A percentile compares a stretch with the other conserved stretches of the same genome.
These are phyloP conservation scores for Pelmatolapia mariae DNA, from an alignment of 2,113 vertebrate genomes.

Conservation along the genomic window DNA sequence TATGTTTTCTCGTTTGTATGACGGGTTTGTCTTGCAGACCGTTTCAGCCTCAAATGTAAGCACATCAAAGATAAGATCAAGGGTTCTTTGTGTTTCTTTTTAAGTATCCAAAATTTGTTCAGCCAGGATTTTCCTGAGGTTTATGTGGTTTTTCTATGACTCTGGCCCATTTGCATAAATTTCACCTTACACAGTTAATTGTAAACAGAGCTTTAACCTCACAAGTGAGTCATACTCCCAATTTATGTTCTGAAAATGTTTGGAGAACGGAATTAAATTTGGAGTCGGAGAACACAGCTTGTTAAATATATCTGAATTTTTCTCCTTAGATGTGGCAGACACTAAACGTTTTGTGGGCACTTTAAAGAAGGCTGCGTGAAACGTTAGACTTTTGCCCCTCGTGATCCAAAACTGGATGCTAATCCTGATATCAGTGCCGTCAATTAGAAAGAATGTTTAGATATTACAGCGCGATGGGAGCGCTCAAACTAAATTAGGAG, in stretches of 20 bases:
- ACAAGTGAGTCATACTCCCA: neutral
- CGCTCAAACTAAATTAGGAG: conserved; percentile 33
- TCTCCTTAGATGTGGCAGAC: neutral
- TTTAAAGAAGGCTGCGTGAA: neutral
- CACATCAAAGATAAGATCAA: conserved; percentile 33
- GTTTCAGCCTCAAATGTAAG: conserved; percentile 22
- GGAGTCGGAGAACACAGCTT: neutral
- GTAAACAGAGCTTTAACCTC: conserved; percentile 17
- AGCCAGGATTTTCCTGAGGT: conserved; percentile 18
- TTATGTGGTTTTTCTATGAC: conserved; percentile 8
- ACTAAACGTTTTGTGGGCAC: neutral
- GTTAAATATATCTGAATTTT: neutral
- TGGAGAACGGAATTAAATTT: conserved; percentile 5
- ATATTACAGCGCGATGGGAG: neutral
- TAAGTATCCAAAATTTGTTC: conserved; percentile 22
- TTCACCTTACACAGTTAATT: conserved; percentile 31
- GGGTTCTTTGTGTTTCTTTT: neutral
- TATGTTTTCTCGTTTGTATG: conserved; percentile 24
- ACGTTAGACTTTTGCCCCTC: conserved; percentile 14
- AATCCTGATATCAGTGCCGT: conserved; percentile 30
- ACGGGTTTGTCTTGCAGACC: conserved; percentile 24
- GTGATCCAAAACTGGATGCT: neutral
- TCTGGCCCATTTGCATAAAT: neutral
- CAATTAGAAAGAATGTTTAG: conserved; percentile 11
- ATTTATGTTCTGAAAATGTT: neutral